Evolutionary conservation across 2,888 invertebrate species (phyloP), one percentile per base, ranked within the genome.

Genomic region (Spicauda simplicius): DNA sequence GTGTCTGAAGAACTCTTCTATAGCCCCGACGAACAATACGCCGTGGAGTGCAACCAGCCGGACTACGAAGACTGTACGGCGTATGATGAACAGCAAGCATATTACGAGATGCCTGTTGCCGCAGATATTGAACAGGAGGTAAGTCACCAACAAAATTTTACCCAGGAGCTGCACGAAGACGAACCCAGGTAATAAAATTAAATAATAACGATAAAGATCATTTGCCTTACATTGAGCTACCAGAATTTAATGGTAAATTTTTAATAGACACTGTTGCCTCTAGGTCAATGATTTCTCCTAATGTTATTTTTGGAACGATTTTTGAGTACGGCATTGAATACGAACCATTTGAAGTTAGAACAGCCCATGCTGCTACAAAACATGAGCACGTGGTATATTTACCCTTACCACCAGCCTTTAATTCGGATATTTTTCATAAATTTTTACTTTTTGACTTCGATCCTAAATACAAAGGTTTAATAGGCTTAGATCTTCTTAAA

Each of bases 341-440:
- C n/a, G 65, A 65, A 77, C 83, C 82, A 0, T 81, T 85, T 70
- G 85, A 85, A 6, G 71, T 86, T 18, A 78, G 78, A 71, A 82
- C 80, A 64, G 81, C 82, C 4, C 82, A 84, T 19, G 74, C 74
- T 37, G 79, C 79, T 0, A 81, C 82, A 65, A 79, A 33, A 4
- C 65, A 65, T 48, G 52, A 65, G 12, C 41, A 65, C 8, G 58
- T 65, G 16, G 58, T 53, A 1, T 58, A 58, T 12, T 18, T 65
- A 65, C 65, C 65, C 7, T 58, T 65, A 25, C 65, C 65, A 37
- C 65, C 65, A 52, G 50, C 52, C 18, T 65, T 65, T 57, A 59
- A 65, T 52, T 59, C 57, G 7, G 67, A 67, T 25, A 67, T 61
- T 3, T 61, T 61, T 37, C 61, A 61, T 61, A 61, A 61, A 53